Evolutionary conservation across 2,888 invertebrate genomes (phyloP), one percentile per base, ranked within the genome.

Genomic region (Trisateles emortualis): DNA sequence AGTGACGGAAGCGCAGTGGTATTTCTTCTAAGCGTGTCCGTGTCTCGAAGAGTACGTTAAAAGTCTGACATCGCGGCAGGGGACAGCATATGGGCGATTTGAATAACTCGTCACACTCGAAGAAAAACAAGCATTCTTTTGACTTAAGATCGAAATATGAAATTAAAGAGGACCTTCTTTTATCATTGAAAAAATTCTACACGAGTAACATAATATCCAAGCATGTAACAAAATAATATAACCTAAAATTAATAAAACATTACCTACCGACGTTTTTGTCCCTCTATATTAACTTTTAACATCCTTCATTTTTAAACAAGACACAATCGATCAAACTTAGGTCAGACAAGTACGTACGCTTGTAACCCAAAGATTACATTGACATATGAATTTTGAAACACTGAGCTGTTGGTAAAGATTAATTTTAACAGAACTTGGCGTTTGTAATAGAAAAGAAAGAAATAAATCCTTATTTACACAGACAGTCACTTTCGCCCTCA

Each of bases 271-370:
- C 3, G 35, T 45, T 55, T 52, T 62, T 59, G 62, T 47, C n/a
- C 32, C 35, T 14, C 35, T 14, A 41, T 53, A 29, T 32, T n/a
- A 40, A 52, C n/a, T n/a, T n/a, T n/a, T n/a, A n/a, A n/a, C n/a
- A 35, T 36, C 41, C 52, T 51, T 58, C 48, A 46, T 32, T 48
- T 56, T 54, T 53, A 5, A 56, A 54, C 46, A 55, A 35, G 44
- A 54, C 30, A 30, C 51, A 54, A 69, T 70, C 61, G 42, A 69
- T 70, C 67, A 60, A 58, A 52, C 55, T 52, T 59, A 51, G 50
- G 53, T 56, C 57, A 57, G 36, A 49, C 48, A 41, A 22, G 35
- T 50, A 42, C 30, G 43, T 16, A 45, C 10, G 13, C 24, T 42
- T 26, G 35, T 44, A 49, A 51, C 14, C 50, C 33, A 45, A 52